These are phyloP conservation scores for Limnothrissa miodon DNA, from an alignment of 2,113 vertebrate species.

Conservation along the genomic window DNA sequence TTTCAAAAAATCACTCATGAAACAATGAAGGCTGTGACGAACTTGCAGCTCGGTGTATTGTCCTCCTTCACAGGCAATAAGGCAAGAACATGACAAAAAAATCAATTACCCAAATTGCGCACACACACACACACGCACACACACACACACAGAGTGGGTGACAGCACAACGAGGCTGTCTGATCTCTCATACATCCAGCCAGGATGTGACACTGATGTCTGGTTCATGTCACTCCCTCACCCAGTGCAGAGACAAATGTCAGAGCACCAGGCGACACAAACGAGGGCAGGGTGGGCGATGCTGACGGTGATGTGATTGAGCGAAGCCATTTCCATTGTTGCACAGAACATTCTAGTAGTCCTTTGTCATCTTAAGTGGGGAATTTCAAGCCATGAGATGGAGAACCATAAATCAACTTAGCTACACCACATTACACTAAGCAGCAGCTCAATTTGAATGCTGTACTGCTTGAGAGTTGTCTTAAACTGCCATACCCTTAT, in stretches of 20 bases:
- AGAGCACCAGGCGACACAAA: not conserved
- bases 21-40: constrained; percentile 20
- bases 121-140: no score
- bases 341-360: not conserved
- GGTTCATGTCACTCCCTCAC: not conserved
- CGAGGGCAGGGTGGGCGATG: not conserved
- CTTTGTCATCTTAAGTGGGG: not conserved
- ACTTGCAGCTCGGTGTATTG: constrained; percentile 6
- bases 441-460: not conserved
- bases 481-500: not conserved
- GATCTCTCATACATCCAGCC: not conserved
- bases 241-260: not conserved
- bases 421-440: not conserved
- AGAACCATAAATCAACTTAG: not conserved
- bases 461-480: not conserved
- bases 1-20: not conserved
- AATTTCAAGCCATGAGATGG: not conserved
- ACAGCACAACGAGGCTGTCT: not conserved
- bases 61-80: not conserved
- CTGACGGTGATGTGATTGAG: not conserved
- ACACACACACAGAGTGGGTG: not conserved
- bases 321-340: constrained; percentile 1
- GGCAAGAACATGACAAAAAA: constrained; percentile 12
- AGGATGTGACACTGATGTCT: not conserved
- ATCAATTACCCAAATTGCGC: constrained; percentile 31